Evolutionary conservation across 1,140 invertebrate genomes (phyloP), one percentile per base, ranked within the genome.

Genomic region (Agrilus planipennis): DNA sequence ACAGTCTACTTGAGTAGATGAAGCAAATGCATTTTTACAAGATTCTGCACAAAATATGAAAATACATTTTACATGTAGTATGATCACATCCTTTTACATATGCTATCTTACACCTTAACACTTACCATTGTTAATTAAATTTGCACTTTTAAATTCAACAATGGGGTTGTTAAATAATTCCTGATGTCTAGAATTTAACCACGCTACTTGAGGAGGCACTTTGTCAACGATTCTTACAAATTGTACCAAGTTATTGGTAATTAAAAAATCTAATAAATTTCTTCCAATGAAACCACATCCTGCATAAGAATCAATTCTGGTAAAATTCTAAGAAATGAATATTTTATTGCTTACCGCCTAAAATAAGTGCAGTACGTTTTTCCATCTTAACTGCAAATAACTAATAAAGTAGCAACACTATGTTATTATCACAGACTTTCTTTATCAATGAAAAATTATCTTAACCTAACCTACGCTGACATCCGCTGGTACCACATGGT

Each of bases 241-340:
- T 45, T 77, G 79, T 23, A 78, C 79, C 49, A 89, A 63, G 51
- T 87, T 72, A 66, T 89, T 84, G 34, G 70, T 70, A 48, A 91
- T 65, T 51, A 92, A 69, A 65, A 84, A 85, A 41, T 81, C 73
- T 36, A 89, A 79, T 45, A 93, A 69, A 67, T 92, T 84, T 52
- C 89, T 76, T 41, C 88, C 89, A 59, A 92, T 85, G 63, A 93
- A 92, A 49, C 89, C 89, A 69, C 85, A 89, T 61, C 89, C 88
- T 90, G 63, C 52, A 70, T 62, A 31, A 43, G 29, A 40, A 37
- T 28, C 16, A 37, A 20, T 34, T n/a, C n/a, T n/a, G 11, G 18
- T 9, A 3, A 30, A 20, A 31, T 32, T 32, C n/a, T 11, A 11
- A 12, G 22, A 25, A 12, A 25, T 38, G 16, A 38, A n/a, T 25